Evolutionary conservation across 2,888 invertebrate species (phyloP).

Genomic region (Cantharis lateralis): DNA sequence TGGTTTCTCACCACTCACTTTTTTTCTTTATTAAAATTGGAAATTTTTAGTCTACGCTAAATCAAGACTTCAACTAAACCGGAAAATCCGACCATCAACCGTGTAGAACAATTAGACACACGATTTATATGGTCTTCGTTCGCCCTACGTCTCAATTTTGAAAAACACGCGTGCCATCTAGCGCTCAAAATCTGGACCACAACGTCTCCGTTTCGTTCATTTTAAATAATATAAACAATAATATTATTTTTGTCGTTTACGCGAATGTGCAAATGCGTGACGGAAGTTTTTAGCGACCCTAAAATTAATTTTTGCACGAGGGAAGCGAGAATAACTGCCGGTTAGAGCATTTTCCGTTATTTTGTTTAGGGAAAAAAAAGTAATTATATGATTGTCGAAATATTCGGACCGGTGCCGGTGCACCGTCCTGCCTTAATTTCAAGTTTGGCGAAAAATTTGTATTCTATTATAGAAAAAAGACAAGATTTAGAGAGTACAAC

Average conservation of each 20-base stretch:
- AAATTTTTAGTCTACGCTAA: not conserved
- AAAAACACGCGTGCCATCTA: not conserved
- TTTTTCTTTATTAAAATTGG: not conserved
- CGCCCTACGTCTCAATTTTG: not conserved
- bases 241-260: not conserved
- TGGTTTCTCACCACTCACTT: not conserved
- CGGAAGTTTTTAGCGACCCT: not conserved
- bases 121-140: not conserved
- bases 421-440: not conserved
- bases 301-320: not conserved
- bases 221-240: not conserved
- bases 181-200: not conserved
- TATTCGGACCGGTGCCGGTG: not conserved
- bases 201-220: too few relatives aligned
- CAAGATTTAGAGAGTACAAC: conserved; percentile 9
- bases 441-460: not conserved
- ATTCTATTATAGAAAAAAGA: conserved; percentile 11
- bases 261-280: not conserved
- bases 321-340: not conserved
- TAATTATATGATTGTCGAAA: not conserved
- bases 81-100: not conserved
- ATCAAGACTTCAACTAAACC: not conserved
- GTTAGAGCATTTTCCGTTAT: not conserved
- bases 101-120: not conserved
- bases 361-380: not conserved